Evolutionary conservation across 2,888 invertebrate species (phyloP).

Genomic region (Galeruca laticollis): DNA sequence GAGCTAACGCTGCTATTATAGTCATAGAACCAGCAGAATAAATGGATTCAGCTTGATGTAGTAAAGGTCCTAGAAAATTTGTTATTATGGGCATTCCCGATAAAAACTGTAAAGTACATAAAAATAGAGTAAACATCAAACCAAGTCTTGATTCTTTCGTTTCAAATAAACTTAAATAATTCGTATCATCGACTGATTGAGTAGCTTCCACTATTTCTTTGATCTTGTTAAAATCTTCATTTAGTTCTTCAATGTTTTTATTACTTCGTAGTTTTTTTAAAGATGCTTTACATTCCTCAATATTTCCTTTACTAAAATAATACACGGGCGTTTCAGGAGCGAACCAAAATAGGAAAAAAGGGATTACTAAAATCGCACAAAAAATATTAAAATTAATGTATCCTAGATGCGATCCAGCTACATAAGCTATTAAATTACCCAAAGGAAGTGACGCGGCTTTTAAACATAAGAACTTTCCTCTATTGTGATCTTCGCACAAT

Average conservation of each 20-base stretch:
- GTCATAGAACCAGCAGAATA: constrained; percentile 17
- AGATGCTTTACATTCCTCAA: not conserved
- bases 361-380: not conserved
- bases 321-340: constrained; percentile 11
- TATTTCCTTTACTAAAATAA: constrained; percentile 1
- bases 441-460: not conserved
- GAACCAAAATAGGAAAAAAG: not conserved
- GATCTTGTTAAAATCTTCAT: not conserved
- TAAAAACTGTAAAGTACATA: not conserved
- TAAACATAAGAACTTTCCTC: not conserved
- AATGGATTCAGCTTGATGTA: constrained; percentile 10
- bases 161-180: not conserved
- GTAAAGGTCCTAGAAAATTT: constrained; percentile 21
- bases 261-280: constrained; percentile 1
- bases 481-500: constrained; percentile 10
- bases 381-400: not conserved
- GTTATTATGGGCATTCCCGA: constrained; percentile 20
- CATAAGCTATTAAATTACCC: not conserved
- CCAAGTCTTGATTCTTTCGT: constrained; percentile 14
- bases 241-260: not conserved
- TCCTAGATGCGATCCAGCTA: not conserved
- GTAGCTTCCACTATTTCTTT: constrained; percentile 41
- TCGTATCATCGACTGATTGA: not conserved
- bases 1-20: constrained; percentile 57
- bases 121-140: constrained; percentile 4